phyloP scores from a whole-genome alignment of 2,797 vertebrate species.

The Coregonus sp. region DNA sequence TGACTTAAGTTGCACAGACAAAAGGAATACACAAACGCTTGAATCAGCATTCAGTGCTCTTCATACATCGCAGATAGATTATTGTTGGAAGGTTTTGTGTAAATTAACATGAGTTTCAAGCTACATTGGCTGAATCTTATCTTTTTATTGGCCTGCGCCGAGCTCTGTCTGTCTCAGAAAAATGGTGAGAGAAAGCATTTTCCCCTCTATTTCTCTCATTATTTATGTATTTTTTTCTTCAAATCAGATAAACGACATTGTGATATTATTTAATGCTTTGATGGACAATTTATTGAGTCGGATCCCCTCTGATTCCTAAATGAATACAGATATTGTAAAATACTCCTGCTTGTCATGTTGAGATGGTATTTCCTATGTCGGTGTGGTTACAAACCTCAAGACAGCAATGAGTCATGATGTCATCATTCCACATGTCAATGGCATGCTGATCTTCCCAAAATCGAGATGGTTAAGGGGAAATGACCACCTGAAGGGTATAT shows the following conservation, averaged over 20 bases:
- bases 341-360: no score
- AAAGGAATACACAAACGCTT: neutral
- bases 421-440: neutral
- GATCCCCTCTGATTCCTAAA: no score
- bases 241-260: neutral
- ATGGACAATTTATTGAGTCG: no score
- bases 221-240: neutral
- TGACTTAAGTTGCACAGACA: neutral
- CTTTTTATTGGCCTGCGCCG: neutral
- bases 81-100: neutral
- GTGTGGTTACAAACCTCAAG: no score
- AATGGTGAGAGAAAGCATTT: slow-evolving; percentile 6
- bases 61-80: neutral
- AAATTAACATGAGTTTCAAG: neutral
- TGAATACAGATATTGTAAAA: no score
- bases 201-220: neutral
- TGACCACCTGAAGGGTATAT: no score
- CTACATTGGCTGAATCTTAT: neutral
- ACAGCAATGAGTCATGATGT: no score
- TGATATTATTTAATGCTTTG: neutral
- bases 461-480: neutral
- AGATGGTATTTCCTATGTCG: no score
- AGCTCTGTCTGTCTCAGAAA: neutral
- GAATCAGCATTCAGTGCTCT: neutral
- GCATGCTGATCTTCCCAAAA: neutral